Evolutionary conservation across 64 coral and sea anemone species (phyloP).

Genomic region (Actinia equina): DNA sequence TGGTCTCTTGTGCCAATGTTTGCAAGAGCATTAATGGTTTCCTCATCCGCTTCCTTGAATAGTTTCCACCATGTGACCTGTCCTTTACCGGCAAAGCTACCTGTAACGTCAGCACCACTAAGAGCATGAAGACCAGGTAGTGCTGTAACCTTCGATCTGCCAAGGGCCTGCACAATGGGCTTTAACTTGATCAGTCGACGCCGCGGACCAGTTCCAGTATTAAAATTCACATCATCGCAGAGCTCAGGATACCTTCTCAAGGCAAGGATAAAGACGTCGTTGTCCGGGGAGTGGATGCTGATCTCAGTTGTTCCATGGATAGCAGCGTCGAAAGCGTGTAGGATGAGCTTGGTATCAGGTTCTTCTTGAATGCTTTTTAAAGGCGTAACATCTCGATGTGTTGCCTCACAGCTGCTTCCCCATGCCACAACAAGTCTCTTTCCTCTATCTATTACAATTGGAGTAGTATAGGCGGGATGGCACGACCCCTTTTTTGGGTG

Average conservation of each 20-base stretch:
- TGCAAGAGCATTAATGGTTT: neutral
- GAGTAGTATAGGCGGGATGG: too few relatives aligned
- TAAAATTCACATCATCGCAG: slow-evolving; percentile 39
- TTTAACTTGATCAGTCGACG: slow-evolving; percentile 17
- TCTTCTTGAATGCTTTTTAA: slow-evolving; percentile 34
- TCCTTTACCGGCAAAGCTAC: slow-evolving; percentile 56
- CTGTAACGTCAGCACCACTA: slow-evolving; percentile 47
- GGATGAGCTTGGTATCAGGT: slow-evolving; percentile 19
- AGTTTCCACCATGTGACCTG: neutral
- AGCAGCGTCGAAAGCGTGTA: slow-evolving; percentile 27
- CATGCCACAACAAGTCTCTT: slow-evolving; percentile 28
- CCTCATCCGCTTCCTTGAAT: slow-evolving; percentile 5
- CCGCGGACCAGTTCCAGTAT: slow-evolving; percentile 39
- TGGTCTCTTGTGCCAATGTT: neutral
- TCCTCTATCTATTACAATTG: neutral
- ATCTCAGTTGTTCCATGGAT: neutral
- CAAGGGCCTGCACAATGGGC: slow-evolving; percentile 23
- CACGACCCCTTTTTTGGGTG: too few relatives aligned
- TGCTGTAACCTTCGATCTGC: slow-evolving; percentile 18
- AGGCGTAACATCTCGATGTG: neutral
- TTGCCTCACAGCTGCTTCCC: slow-evolving; percentile 15
- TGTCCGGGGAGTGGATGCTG: slow-evolving; percentile 26
- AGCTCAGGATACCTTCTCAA: slow-evolving; percentile 12
- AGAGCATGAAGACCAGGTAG: slow-evolving; percentile 25
- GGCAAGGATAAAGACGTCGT: slow-evolving; percentile 7